Evolutionary conservation across 35 echinoderm and acorn worm species (phyloP).

Genomic region (Ophiothrix spiculata): DNA sequence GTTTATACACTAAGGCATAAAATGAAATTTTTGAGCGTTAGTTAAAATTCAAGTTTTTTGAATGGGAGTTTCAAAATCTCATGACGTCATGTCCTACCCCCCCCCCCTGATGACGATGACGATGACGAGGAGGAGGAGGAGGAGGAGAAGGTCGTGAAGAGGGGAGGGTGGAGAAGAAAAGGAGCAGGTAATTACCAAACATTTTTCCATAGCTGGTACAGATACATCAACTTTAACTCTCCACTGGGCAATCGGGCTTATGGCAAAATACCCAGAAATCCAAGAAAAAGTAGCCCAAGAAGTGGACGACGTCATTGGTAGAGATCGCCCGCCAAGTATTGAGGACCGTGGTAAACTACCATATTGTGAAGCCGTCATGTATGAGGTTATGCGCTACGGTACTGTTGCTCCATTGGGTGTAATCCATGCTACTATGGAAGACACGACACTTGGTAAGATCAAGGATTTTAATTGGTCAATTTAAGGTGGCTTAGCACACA

Average conservation of each 20-base stretch:
- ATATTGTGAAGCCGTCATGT: slow-evolving; percentile 55
- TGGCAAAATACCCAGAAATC: slow-evolving; percentile 64
- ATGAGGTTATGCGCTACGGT: slow-evolving; percentile 57
- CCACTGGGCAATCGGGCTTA: slow-evolving; percentile 58
- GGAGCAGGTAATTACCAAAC: too few species aligned
- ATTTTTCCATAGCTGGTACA: slow-evolving; percentile 55
- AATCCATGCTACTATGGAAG: slow-evolving; percentile 46
- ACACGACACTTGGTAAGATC: slow-evolving; percentile 55
- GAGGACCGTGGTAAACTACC: slow-evolving; percentile 54
- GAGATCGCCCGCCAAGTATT: slow-evolving; percentile 29
- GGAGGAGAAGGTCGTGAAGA: too few species aligned
- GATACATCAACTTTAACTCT: slow-evolving; percentile 53
- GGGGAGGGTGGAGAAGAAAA: too few species aligned
- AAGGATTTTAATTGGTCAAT: too few species aligned
- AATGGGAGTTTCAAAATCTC: too few species aligned
- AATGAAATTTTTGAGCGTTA: too few species aligned
- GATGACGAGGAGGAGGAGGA: too few species aligned
- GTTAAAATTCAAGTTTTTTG: too few species aligned
- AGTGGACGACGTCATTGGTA: slow-evolving; percentile 70
- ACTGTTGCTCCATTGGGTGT: slow-evolving; percentile 48
- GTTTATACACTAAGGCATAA: too few species aligned
- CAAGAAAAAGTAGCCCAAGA: slow-evolving; percentile 59
- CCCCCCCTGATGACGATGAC: too few species aligned
- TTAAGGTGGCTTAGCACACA: too few species aligned
- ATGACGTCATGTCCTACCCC: too few species aligned